These are phyloP conservation scores for Bugula neritina DNA, from an alignment of 2,888 invertebrate genomes.

Conservation along the genomic window DNA sequence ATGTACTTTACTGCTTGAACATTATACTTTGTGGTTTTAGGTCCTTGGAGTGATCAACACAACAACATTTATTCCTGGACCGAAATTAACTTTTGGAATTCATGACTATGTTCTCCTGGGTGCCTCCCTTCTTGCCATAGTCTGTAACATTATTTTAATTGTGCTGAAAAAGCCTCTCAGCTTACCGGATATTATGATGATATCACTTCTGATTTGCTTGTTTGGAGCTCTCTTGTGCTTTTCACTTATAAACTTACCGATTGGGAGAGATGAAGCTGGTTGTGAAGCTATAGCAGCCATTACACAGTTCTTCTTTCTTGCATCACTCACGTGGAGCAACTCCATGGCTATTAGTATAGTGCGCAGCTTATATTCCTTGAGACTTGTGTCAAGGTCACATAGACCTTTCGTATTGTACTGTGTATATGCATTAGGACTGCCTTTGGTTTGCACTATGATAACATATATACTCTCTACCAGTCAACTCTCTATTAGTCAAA, in stretches of 20 bases:
- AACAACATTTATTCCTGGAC: not conserved
- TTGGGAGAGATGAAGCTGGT: not conserved
- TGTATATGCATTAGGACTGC: not conserved
- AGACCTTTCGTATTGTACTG: not conserved
- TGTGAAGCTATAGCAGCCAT: not conserved
- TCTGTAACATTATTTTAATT: not conserved
- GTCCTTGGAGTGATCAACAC: not conserved
- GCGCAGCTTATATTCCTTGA: not conserved
- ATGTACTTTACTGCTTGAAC: too few relatives aligned
- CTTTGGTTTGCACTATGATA: not conserved
- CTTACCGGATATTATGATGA: conserved; percentile 5
- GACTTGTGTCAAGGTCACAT: not conserved
- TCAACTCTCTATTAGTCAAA: not conserved
- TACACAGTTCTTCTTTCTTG: conserved; percentile 2
- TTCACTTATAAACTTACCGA: not conserved
- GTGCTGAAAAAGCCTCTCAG: not conserved
- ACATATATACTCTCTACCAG: not conserved
- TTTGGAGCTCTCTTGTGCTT: conserved; percentile 13
- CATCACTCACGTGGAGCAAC: conserved; percentile 17
- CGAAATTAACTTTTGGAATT: not conserved
- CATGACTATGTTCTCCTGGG: not conserved
- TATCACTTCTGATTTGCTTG: not conserved
- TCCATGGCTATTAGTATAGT: conserved; percentile 17
- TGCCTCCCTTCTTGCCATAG: not conserved
- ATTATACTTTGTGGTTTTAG: too few relatives aligned